A percentile compares a stretch with the other conserved stretches of the same genome.
Conservation (phyloP, 2,113 vertebrate species). For the Anser brachyrhynchus region DNA sequence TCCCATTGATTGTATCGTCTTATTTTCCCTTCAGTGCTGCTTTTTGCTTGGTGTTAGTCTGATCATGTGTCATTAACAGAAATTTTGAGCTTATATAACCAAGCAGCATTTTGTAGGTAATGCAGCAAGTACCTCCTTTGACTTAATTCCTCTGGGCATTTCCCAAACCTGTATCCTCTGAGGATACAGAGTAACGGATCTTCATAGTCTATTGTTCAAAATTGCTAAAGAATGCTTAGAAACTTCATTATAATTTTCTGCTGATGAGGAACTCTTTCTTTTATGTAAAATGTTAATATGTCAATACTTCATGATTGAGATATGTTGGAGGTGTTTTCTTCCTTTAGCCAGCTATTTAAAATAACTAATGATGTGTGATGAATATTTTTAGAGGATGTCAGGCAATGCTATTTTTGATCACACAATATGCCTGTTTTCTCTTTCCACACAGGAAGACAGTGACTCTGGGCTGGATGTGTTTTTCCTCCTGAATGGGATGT, state of each 20-base stretch:
- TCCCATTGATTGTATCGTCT: background rate
- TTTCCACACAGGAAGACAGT: background rate
- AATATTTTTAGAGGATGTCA: constrained; percentile 43
- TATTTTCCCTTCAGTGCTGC: background rate
- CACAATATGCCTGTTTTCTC: constrained; percentile 29
- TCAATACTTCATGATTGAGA: background rate
- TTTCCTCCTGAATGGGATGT: background rate
- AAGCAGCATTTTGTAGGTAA: background rate
- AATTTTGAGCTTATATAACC: background rate
- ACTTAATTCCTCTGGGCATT: background rate
- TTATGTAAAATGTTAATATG: background rate
- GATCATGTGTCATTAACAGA: background rate
- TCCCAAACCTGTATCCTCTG: background rate
- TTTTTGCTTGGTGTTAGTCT: background rate
- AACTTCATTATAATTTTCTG: background rate
- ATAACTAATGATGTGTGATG: background rate
- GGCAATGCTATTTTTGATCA: constrained; percentile 27
- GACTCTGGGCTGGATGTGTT: background rate
- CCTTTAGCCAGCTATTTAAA: constrained; percentile 41
- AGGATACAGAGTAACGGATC: background rate
- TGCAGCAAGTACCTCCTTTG: background rate
- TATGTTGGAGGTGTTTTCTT: constrained; percentile 11
- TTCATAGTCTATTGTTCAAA: background rate
- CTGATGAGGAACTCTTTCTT: background rate
- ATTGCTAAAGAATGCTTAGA: background rate